phyloP scores from a whole-genome alignment of 2,888 invertebrate species.

The Ophion costatus region DNA sequence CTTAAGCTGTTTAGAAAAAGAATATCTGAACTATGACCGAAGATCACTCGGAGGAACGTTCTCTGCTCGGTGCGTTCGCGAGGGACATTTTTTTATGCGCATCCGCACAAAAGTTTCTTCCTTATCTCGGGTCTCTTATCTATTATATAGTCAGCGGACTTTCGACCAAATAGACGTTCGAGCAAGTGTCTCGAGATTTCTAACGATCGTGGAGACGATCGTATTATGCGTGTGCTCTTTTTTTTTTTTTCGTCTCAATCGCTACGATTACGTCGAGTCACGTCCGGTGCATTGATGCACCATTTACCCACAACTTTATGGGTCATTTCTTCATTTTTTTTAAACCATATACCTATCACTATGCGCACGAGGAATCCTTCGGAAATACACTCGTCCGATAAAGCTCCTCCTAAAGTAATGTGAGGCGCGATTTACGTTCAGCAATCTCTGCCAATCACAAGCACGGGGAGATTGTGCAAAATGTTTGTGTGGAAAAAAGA shows the following conservation, averaged over 20 bases:
- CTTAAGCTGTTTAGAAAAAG: neutral
- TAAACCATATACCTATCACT: neutral
- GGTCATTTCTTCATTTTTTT: neutral
- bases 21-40: conserved; percentile 35
- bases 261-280: neutral
- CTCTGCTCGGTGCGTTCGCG: neutral
- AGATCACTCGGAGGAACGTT: neutral
- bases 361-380: neutral
- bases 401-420: neutral
- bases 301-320: conserved; percentile 19
- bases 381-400: neutral
- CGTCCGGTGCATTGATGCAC: conserved; percentile 30
- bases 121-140: conserved; percentile 25
- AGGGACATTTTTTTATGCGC: neutral
- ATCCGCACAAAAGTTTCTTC: neutral
- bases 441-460: neutral
- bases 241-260: conserved; percentile 13
- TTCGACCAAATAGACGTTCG: conserved; percentile 34
- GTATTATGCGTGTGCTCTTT: neutral
- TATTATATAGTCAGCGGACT: conserved; percentile 19
- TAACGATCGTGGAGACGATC: neutral
- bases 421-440: neutral
- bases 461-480: neutral
- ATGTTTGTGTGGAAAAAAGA: neutral
- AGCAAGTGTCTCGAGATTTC: neutral